Evolutionary conservation across 2,113 vertebrate genomes (phyloP), one percentile per base, ranked within the genome.

Genomic region (Pontoporia blainvillei): DNA sequence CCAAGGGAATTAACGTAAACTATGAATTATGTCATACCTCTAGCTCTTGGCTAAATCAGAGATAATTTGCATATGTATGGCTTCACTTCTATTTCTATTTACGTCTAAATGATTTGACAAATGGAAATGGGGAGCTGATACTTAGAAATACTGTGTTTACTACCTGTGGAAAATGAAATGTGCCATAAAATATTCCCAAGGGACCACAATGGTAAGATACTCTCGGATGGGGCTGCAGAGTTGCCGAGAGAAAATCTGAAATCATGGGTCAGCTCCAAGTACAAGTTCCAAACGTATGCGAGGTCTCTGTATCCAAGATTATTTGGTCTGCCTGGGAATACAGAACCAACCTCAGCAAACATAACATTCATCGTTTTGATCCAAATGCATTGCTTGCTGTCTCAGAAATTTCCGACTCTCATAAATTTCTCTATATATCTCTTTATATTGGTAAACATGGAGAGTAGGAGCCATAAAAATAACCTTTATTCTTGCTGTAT

Each of bases 21-120:
- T 66, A 12, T 66, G 41, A 86, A 92, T 87, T 64, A 31, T 25
- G 12, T 49, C 76, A 31, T 62, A 41, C 23, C 10, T 1, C 5
- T 57, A 61, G 71, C 54, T 82, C 64, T 79, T 90, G 88, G 69
- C n/a, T 76, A 85, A 86, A n/a, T 9, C 44, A 95, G 73, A 21
- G 62, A 69, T 82, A 67, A 89, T 73, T 94, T 49, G 17, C 39
- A 27, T 75, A 64, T 61, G 44, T 79, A 59, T 61, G 44, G 17
- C 20, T 78, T 89, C n/a, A 46, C 13, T 82, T 61, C 52, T 91
- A 44, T 41, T 93, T 89, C 36, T 96, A 49, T 82, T 91, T 94
- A 27, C 54, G 34, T 85, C 86, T 61, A 88, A 93, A 23, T 83
- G 72, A 66, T 78, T 61, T 85, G 66, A 89, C 0, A 2, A 54